Base-by-base conservation (phyloP, 2,888 invertebrate genomes). In the Scaeva pyrastri region DNA sequence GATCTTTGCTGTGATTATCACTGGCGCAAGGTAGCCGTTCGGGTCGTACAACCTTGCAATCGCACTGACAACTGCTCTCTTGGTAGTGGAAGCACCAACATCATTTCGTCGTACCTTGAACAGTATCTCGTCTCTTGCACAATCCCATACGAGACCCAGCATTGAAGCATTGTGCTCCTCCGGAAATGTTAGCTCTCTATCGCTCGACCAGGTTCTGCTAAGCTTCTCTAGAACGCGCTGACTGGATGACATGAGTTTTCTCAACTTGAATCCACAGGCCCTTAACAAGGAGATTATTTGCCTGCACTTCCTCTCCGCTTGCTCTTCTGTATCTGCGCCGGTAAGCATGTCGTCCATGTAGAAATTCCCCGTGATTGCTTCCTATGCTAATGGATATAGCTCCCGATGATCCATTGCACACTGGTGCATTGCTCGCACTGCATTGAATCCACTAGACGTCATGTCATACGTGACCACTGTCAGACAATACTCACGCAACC, bases 391-490 rank as follows among this genome's bases (percentile, higher is more conserved):
- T 39, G 52, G 72, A 23, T 68, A 62, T 36, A 14, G 11, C n/a
- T 55, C n/a, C 7, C 39, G 14, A 7, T 78, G 26, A 3, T 71
- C 52, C 5, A 3, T 14, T 21, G 48, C 70, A n/a, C 78, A 55
- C 39, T 58, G 52, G 0, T 26, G 31, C 73, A 80, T 66, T 7
- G 39, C 48, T 55, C 60, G 43, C 6, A 48, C 39, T 19, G 60
- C 58, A n/a, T 77, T 58, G 19, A 70, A 71, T n/a, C 45, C 55
- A 14, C 55, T 64, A n/a, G 78, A 78, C 3, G 78, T 31, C 64
- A 78, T 64, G 19, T 56, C 64, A 19, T 45, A 72, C 2, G 79
- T 73, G 11, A 66, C 72, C 4, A 45, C 58, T 16, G 55, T 73
- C 1, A 80, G 66, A 50, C 58, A 68, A n/a, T 73, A 79, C 21